phyloP scores from a whole-genome alignment of 2,888 invertebrate species.

The Erebia palarica region DNA sequence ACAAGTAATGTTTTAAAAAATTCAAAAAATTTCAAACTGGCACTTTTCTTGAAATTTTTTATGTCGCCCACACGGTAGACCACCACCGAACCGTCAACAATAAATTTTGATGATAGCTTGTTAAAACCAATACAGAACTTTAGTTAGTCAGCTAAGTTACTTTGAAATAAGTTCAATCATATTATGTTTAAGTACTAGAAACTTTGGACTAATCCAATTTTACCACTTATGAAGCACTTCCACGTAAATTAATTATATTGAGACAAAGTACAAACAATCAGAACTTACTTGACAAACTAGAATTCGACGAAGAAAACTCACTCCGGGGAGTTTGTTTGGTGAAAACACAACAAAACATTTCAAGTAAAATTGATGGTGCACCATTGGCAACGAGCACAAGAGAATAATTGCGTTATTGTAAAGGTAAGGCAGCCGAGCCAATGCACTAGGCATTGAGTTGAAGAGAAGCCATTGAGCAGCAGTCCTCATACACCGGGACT shows the following conservation, averaged over 20 bases:
- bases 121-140: no score
- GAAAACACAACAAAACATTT: slow-evolving; percentile 38
- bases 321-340: slow-evolving; percentile 25
- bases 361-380: background rate
- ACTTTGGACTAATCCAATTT: background rate
- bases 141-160: no score
- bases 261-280: background rate
- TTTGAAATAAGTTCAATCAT: no score
- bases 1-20: background rate
- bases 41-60: background rate
- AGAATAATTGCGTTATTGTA: slow-evolving; percentile 12
- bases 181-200: background rate
- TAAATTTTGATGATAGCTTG: no score
- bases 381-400: slow-evolving; percentile 7
- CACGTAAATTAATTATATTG: background rate
- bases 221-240: background rate
- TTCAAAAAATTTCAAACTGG: background rate
- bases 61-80: no score
- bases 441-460: slow-evolving; percentile 12
- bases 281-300: slow-evolving; percentile 39
- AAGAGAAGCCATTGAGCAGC: background rate
- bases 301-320: slow-evolving; percentile 32
- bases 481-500: background rate
- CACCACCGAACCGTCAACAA: no score
- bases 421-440: slow-evolving; percentile 15